A percentile compares a stretch with the other conserved stretches of the same genome.
These are phyloP conservation scores for Micromys minutus DNA, from an alignment of 2,113 vertebrate genomes.

Conservation along the genomic window DNA sequence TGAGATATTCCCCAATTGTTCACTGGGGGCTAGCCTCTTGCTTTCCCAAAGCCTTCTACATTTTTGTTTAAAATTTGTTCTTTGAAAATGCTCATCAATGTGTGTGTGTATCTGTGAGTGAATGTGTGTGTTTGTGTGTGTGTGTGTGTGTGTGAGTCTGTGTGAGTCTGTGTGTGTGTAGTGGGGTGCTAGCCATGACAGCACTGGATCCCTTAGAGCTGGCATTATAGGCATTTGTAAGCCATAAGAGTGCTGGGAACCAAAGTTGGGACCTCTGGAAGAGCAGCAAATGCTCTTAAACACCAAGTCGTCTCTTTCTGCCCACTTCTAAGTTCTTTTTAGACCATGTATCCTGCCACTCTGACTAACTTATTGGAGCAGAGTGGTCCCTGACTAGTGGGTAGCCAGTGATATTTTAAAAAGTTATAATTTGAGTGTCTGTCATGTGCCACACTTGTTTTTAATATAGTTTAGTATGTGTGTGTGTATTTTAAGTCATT, in stretches of 20 bases:
- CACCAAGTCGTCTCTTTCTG: background rate
- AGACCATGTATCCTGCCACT: background rate
- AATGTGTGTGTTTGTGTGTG: background rate
- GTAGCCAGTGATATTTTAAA: background rate
- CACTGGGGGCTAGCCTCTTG: background rate
- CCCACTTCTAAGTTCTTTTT: background rate
- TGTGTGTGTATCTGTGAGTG: background rate
- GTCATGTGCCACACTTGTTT: background rate
- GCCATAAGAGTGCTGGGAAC: background rate
- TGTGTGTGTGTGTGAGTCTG: background rate
- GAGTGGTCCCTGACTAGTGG: background rate
- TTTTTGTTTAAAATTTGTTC: background rate
- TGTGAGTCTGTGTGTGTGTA: background rate
- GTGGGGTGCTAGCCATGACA: background rate
- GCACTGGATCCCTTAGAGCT: background rate
- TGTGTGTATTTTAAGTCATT: slow-evolving; percentile 1
- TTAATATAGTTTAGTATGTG: background rate
- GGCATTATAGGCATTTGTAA: background rate
- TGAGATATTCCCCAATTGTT: background rate
- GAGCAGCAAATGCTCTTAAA: background rate
- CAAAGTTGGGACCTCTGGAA: background rate
- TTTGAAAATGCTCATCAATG: background rate
- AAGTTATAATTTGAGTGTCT: background rate
- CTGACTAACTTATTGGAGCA: background rate
- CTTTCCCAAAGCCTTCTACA: background rate